A percentile compares a stretch with the other conserved stretches of the same genome.
These are phyloP conservation scores for Hemicrepidius hirtus DNA, from an alignment of 2,888 invertebrate species.

Conservation along the genomic window DNA sequence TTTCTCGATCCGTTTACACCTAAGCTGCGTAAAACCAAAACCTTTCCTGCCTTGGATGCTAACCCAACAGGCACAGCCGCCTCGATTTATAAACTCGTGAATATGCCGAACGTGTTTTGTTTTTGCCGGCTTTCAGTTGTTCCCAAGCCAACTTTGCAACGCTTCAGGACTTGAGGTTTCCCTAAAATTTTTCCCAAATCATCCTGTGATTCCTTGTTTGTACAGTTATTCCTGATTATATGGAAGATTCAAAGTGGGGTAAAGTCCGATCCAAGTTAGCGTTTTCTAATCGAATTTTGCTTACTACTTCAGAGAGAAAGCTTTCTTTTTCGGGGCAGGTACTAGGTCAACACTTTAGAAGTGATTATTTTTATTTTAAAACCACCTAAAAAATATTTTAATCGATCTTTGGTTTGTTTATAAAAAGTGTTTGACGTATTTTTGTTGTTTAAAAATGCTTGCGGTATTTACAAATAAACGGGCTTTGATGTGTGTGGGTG, in stretches of 20 bases:
- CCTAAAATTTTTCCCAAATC: neutral
- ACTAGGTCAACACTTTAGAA: constrained; percentile 44
- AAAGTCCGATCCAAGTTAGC: constrained; percentile 22
- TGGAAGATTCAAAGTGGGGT: constrained; percentile 26
- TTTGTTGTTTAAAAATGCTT: constrained; percentile 1
- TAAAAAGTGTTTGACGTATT: constrained; percentile 1
- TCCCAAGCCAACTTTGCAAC: constrained; percentile 13
- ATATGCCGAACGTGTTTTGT: constrained; percentile 66
- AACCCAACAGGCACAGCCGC: constrained; percentile 43
- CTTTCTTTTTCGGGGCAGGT: constrained; percentile 41
- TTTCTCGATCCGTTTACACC: neutral
- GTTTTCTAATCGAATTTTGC: constrained; percentile 33
- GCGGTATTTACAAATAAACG: constrained; percentile 21
- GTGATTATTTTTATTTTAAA: too few relatives aligned
- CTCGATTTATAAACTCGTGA: constrained; percentile 54
- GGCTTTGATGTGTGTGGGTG: constrained; percentile 10
- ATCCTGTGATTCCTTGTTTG: neutral
- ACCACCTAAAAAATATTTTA: too few relatives aligned
- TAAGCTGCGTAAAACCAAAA: constrained; percentile 1
- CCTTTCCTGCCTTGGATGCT: constrained; percentile 13
- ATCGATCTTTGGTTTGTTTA: too few relatives aligned
- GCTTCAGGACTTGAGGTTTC: neutral
- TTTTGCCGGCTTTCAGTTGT: constrained; percentile 62
- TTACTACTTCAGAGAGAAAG: constrained; percentile 28
- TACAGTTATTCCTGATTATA: constrained; percentile 10